Percentiles rank a stretch among this genome's conserved stretches.
Evolutionary conservation across 2,797 vertebrate genomes (phyloP).

Genomic region (Podarcis siculus): DNA sequence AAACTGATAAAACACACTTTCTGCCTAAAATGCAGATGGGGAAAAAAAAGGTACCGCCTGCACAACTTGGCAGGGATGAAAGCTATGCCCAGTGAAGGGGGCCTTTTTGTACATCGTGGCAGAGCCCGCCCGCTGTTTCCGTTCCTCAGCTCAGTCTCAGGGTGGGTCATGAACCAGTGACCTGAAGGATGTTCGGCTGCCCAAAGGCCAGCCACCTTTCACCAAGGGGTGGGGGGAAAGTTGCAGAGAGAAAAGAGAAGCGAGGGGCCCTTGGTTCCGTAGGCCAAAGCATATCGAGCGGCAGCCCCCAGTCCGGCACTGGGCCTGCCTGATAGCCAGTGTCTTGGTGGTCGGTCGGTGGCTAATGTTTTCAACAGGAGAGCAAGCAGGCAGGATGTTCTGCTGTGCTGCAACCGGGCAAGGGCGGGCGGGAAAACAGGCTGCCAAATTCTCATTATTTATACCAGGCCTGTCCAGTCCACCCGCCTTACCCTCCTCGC

Average conservation of each 20-base stretch:
- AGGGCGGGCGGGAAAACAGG: not conserved
- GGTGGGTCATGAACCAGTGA: not conserved
- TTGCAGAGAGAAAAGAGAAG: not conserved
- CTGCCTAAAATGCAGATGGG: no score
- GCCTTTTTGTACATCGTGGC: no score
- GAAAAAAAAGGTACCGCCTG: no score
- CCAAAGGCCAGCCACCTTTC: not conserved
- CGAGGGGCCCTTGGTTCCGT: not conserved
- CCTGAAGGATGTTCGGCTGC: not conserved
- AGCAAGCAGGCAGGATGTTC: not conserved
- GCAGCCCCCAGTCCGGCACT: rapidly evolving
- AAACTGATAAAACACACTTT: no score
- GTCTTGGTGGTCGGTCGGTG: not conserved
- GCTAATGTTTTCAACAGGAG: not conserved
- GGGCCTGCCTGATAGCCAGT: not conserved
- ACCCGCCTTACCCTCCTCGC: not conserved
- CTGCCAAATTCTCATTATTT: not conserved
- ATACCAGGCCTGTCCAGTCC: not conserved
- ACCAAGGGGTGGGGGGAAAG: not conserved
- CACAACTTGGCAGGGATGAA: no score
- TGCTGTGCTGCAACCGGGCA: not conserved
- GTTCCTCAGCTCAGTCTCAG: no score
- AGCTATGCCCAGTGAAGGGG: no score
- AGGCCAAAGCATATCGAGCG: not conserved
- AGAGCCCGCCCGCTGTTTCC: no score